Evolutionary conservation across 2,113 vertebrate genomes (phyloP).

Genomic region (Nothoprocta perdicaria): DNA sequence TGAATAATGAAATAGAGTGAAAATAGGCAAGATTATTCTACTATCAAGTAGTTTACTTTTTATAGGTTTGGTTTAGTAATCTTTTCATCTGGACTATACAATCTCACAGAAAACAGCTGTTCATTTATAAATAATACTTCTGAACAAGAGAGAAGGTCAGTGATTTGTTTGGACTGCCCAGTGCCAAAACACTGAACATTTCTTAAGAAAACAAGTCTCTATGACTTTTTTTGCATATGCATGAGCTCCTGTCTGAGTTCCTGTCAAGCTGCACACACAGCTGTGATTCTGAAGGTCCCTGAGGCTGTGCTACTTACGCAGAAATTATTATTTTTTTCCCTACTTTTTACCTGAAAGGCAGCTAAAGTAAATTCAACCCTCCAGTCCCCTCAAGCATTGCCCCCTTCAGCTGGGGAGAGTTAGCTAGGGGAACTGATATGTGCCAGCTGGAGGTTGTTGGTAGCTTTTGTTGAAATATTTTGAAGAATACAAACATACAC

Average conservation of each 20-base stretch:
- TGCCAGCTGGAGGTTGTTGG: neutral
- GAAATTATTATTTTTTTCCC: slow-evolving; percentile 50
- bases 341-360: slow-evolving; percentile 41
- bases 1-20: neutral
- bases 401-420: neutral
- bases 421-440: neutral
- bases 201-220: neutral
- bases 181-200: slow-evolving; percentile 30
- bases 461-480: neutral
- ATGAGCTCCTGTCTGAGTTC: neutral
- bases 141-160: neutral
- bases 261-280: slow-evolving; percentile 32
- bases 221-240: slow-evolving; percentile 5
- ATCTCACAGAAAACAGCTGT: neutral
- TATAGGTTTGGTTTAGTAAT: neutral
- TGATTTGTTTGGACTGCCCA: slow-evolving; percentile 20
- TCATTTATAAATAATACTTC: neutral
- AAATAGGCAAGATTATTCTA: neutral
- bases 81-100: neutral
- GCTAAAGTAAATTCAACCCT: slow-evolving; percentile 26
- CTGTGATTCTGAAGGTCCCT: slow-evolving; percentile 41
- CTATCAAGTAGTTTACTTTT: neutral
- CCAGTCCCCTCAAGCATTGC: slow-evolving; percentile 23
- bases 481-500: neutral
- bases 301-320: slow-evolving; percentile 17